A percentile compares a stretch with the other conserved stretches of the same genome.
Conservation (phyloP, 2,797 vertebrate species). For the Paratrypauchen microcephalus region DNA sequence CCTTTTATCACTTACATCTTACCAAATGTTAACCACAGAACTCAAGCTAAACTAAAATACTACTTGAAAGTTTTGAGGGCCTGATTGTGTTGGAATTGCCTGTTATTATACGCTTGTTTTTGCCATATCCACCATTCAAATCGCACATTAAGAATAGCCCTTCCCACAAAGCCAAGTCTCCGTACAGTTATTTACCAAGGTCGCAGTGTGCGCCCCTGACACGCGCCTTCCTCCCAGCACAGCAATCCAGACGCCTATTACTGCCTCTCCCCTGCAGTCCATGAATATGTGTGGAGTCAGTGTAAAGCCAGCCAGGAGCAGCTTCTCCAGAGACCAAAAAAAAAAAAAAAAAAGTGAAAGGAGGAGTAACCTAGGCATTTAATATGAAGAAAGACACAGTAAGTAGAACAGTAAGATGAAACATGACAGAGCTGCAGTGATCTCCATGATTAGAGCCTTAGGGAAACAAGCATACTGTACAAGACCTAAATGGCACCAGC, state of each 20-base stretch:
- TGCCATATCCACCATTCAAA: not conserved
- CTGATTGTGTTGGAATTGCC: not conserved
- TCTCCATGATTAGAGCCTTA: constrained; percentile 38
- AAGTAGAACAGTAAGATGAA: constrained; percentile 20
- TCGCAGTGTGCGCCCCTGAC: not conserved
- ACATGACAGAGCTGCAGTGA: constrained; percentile 41
- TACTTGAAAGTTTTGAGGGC: not conserved
- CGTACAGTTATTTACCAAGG: not conserved
- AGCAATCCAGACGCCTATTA: constrained; percentile 7
- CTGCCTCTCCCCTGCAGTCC: constrained; percentile 31
- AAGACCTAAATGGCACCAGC: constrained; percentile 41
- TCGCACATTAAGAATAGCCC: not conserved
- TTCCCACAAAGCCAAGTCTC: not conserved
- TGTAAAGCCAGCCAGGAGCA: constrained; percentile 6
- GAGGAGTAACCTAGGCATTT: constrained; percentile 29
- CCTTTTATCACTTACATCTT: too few relatives aligned
- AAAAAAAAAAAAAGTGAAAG: not conserved
- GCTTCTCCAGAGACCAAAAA: not conserved
- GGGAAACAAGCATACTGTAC: constrained; percentile 21
- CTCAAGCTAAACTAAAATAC: not conserved
- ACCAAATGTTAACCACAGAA: too few relatives aligned
- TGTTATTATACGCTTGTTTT: not conserved
- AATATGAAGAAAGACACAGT: constrained; percentile 36
- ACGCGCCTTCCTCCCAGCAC: not conserved
- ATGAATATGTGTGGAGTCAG: constrained; percentile 14